phyloP scores from a whole-genome alignment of 2,113 vertebrate species.

The Sapayoa aenigma region DNA sequence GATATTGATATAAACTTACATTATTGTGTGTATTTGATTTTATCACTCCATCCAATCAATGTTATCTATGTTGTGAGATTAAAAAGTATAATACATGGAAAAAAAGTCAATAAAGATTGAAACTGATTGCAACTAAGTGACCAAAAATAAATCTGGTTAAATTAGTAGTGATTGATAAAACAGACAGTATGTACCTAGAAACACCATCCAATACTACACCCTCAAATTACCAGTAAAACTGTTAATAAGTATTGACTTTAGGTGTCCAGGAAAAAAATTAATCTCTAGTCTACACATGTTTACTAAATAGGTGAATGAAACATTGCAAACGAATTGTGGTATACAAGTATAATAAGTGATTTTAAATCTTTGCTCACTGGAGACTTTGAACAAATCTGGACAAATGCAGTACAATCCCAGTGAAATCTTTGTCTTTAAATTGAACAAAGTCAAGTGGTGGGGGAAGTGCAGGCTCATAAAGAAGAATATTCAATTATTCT shows the following conservation, averaged over 20 bases:
- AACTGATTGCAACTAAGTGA: background rate
- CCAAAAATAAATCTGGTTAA: background rate
- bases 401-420: background rate
- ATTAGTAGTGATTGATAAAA: background rate
- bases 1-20: background rate
- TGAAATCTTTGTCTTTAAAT: background rate
- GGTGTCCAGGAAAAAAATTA: background rate
- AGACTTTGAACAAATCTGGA: background rate
- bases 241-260: background rate
- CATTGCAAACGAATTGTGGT: background rate
- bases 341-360: background rate
- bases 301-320: background rate
- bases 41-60: background rate
- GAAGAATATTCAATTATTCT: background rate
- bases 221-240: background rate
- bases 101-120: background rate
- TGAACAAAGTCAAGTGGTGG: background rate
- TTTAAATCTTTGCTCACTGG: background rate
- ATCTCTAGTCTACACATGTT: background rate
- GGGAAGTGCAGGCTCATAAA: background rate
- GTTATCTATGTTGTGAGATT: background rate
- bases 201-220: background rate
- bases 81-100: background rate
- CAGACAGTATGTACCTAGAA: no score
- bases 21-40: background rate